Evolutionary conservation across 2,888 invertebrate genomes (phyloP), one percentile per base, ranked within the genome.

Genomic region (Eilema depressum): DNA sequence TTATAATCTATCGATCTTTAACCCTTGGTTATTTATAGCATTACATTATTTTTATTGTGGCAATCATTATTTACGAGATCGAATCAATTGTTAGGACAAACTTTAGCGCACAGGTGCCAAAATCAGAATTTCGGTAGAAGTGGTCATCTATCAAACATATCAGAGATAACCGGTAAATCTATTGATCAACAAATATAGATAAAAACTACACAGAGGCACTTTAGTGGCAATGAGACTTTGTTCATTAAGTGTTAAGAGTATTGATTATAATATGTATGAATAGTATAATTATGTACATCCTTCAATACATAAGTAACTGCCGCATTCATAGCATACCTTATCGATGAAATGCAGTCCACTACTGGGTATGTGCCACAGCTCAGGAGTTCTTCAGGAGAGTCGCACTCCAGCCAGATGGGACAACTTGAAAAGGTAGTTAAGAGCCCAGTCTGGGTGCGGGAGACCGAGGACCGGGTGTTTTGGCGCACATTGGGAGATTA

Each of bases 1-100:
- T 63, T 63, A 57, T 63, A 69, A 69, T 69, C 69, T 69, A 64
- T 57, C 62, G 62, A 57, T 66, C 61, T 66, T 63, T 66, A 57
- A 66, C 66, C 66, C 8, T 10, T 20, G 0, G 70, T 70, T 66
- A 62, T 70, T 66, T 56, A 66, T 70, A 63, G 65, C 57, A 61
- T 56, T 33, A 64, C 59, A 61, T 37, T 33, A 64, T 37, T 53
- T 26, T 70, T 57, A 63, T 69, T 69, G 37, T 68, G 26, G 62
- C 63, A 63, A 68, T 37, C 37, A 12, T 17, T 14, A 33, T 56
- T 68, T 68, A 33, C 23, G 25, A 53, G 30, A 47, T 53, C 11
- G 8, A 68, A 47, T 67, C 23, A 47, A 47, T 53, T 53, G 53
- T 53, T 47, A 14, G 14, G 25, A 26, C 59, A 53, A 37, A 14